These are phyloP conservation scores for Anastrepha obliqua DNA, from an alignment of 1,140 invertebrate species.

Conservation along the genomic window DNA sequence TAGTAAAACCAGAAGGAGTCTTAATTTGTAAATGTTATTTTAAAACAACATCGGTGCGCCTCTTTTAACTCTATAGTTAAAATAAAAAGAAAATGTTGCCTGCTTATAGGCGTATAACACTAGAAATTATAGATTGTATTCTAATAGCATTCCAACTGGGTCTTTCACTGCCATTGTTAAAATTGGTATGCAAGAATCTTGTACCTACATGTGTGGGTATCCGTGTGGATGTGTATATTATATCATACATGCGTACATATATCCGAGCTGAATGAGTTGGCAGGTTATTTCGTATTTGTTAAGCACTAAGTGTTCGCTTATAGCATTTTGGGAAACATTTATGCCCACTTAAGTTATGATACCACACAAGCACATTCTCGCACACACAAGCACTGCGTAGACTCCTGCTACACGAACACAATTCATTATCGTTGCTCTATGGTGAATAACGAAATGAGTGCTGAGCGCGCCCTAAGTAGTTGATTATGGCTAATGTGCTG, in stretches of 20 bases:
- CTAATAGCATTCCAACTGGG: neutral
- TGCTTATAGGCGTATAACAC: no score
- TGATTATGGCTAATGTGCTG: slow-evolving; percentile 47
- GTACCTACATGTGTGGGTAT: no score
- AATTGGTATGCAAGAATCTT: neutral
- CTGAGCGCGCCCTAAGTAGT: neutral
- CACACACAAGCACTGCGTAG: no score
- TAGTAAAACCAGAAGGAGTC: no score
- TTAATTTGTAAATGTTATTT: no score
- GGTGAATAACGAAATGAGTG: neutral
- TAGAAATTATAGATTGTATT: no score
- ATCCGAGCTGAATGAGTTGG: neutral
- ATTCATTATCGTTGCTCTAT: no score
- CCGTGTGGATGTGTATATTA: no score
- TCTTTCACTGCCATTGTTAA: neutral
- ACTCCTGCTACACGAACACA: neutral
- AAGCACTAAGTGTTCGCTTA: slow-evolving; percentile 17
- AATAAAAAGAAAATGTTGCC: no score
- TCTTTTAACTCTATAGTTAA: no score
- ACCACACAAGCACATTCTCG: neutral
- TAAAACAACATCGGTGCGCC: no score
- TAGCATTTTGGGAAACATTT: slow-evolving; percentile 18
- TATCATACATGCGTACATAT: neutral
- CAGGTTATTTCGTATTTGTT: slow-evolving; percentile 33
- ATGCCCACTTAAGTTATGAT: slow-evolving; percentile 34